Base-by-base conservation (phyloP, 2,113 vertebrate species). In the Indri indri region DNA sequence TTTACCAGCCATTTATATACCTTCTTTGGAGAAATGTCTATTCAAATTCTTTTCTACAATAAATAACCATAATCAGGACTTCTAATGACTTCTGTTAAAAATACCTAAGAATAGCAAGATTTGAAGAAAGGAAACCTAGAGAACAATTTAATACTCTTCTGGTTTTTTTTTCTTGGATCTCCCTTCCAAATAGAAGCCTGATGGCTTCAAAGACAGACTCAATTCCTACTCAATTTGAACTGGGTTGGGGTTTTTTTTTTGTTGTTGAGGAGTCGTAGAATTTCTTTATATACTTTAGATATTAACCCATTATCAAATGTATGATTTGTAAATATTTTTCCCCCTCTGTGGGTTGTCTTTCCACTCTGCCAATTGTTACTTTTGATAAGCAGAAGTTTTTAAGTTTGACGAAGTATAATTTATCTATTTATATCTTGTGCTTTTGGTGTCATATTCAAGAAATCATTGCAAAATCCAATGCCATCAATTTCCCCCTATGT, bases 31-130 rank as follows among this genome's bases (percentile, higher is more conserved):
- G 16, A 54, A 54, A 54, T 54, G 52, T 54, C 52, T 54, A 54
- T 54, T 54, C 16, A 11, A 17, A 52, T 52, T 16, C 17, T 54
- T 54, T 54, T 54, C n/a, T 82, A 92, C 84, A 94, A 71, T 73
- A 93, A 92, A 82, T 73, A 86, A 77, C 30, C 30, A 94, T 42
- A 68, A 82, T 37, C 59, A 92, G 27, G 66, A 97, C 91, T 91
- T 96, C 66, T 77, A 89, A 90, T 94, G 50, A 89, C n/a, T 22
- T 71, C n/a, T 45, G 0, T 68, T 88, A 88, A 82, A 93, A 86
- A 85, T 68, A 91, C 42, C 65, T 79, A 79, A 90, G 54, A 54
- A 89, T 30, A 76, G 13, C 23, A 79, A 71, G 42, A 61, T 50
- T 57, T 82, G 45, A 76, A 45, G 32, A 74, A 91, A 71, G 76